A percentile compares a stretch with the other conserved stretches of the same genome.
phyloP scores from a whole-genome alignment of 2,797 vertebrate species.

The Amazona finschi region DNA sequence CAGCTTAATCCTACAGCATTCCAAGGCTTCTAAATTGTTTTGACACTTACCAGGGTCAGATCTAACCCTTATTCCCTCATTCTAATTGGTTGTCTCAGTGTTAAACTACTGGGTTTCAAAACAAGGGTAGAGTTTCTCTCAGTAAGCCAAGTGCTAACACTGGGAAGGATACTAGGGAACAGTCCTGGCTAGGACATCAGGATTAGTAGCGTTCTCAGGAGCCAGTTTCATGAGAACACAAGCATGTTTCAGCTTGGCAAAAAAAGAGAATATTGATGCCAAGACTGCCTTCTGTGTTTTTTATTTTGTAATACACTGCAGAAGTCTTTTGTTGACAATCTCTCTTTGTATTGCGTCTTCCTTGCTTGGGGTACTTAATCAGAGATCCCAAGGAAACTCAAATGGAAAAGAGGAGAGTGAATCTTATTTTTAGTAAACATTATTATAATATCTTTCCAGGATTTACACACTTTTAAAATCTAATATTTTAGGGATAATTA shows the following conservation, averaged over 20 bases:
- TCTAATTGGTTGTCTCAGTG: fast-evolving
- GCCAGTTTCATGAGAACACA: background rate
- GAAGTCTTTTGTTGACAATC: conserved; percentile 11
- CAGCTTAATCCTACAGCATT: background rate
- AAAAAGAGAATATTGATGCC: background rate
- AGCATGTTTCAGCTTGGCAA: background rate
- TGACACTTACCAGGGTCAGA: background rate
- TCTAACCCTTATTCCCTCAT: fast-evolving
- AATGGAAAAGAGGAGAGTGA: background rate
- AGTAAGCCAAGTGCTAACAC: background rate
- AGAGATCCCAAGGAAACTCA: background rate
- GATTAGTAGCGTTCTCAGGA: background rate
- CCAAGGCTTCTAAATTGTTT: background rate
- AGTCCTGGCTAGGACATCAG: background rate
- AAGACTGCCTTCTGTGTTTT: background rate
- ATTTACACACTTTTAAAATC: background rate
- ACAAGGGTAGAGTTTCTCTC: background rate
- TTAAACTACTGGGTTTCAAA: background rate
- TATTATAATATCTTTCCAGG: background rate
- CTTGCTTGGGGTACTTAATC: background rate
- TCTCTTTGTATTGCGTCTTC: conserved; percentile 14
- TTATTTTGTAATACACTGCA: background rate
- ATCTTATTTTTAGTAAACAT: background rate
- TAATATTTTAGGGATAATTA: conserved; percentile 24
- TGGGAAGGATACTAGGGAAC: background rate